Evolutionary conservation across 2,797 vertebrate genomes (phyloP).

Genomic region (Pseudochaenichthys georgianus): DNA sequence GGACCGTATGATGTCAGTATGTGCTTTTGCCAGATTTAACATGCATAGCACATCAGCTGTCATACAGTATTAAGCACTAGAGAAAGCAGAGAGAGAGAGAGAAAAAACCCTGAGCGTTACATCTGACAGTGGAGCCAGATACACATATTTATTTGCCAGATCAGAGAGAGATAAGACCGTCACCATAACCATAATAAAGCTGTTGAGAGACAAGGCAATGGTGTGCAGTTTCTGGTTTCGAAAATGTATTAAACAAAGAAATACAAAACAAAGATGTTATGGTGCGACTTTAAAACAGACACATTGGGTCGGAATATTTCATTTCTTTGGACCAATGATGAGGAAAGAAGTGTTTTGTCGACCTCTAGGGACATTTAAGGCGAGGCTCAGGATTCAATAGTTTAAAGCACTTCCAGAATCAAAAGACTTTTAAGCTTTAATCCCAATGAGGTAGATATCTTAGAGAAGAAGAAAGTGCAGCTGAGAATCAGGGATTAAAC

Average conservation of each 20-base stretch:
- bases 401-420: conserved; percentile 34
- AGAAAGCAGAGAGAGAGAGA: conserved; percentile 15
- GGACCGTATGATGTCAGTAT: conserved; percentile 40
- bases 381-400: conserved; percentile 6
- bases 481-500: conserved; percentile 32
- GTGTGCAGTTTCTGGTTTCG: too few species aligned
- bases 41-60: conserved; percentile 69
- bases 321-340: not conserved
- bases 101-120: conserved; percentile 12
- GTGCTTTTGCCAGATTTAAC: conserved; percentile 56
- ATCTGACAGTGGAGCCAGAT: not conserved
- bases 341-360: not conserved
- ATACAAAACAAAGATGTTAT: not conserved
- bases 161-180: not conserved
- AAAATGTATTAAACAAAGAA: not conserved
- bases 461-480: conserved; percentile 6
- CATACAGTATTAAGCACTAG: conserved; percentile 77
- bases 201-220: not conserved
- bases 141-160: not conserved
- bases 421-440: conserved; percentile 29
- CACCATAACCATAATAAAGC: not conserved
- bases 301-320: not conserved
- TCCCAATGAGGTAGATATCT: not conserved
- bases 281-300: not conserved
- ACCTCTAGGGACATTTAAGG: conserved; percentile 5